Percentiles rank a stretch among this genome's conserved stretches.
Conservation (phyloP, 92 coral and sea anemone species). For the Zoanthus gigantus region DNA sequence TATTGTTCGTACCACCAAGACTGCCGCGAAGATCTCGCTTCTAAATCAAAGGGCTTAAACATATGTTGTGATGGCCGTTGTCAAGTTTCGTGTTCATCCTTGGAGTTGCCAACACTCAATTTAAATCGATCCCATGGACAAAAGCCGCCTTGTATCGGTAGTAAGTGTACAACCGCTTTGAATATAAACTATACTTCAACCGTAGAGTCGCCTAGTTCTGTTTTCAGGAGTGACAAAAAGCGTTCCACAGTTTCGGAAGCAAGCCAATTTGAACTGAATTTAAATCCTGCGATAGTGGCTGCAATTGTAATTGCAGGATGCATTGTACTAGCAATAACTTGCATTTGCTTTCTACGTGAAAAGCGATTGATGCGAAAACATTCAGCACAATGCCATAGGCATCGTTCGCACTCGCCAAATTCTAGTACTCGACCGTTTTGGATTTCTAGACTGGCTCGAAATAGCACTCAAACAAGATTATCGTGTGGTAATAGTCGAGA, state of each 20-base stretch:
- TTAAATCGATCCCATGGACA: neutral
- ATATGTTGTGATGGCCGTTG: constrained; percentile 30
- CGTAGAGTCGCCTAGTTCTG: neutral
- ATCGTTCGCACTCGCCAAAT: neutral
- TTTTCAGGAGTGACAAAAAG: neutral
- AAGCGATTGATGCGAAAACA: constrained; percentile 24
- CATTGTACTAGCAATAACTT: constrained; percentile 28
- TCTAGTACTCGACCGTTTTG: constrained; percentile 21
- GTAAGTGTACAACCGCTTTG: neutral
- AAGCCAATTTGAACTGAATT: constrained; percentile 3
- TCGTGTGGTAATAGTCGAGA: neutral
- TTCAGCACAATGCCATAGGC: constrained; percentile 21
- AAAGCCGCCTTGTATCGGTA: neutral
- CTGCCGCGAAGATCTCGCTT: neutral
- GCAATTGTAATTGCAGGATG: constrained; percentile 48
- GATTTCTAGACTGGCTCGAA: constrained; percentile 45
- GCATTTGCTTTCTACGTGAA: constrained; percentile 38
- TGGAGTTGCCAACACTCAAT: neutral
- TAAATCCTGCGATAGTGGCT: constrained; percentile 38
- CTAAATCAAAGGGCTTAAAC: constrained; percentile 13
- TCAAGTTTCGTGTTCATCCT: neutral
- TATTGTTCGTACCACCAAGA: neutral
- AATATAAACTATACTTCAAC: neutral
- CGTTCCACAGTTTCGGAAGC: neutral
- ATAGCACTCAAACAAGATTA: constrained; percentile 37